A percentile compares a stretch with the other conserved stretches of the same genome.
Evolutionary conservation across 2,888 invertebrate genomes (phyloP).

Genomic region (Antheraea yamamai): DNA sequence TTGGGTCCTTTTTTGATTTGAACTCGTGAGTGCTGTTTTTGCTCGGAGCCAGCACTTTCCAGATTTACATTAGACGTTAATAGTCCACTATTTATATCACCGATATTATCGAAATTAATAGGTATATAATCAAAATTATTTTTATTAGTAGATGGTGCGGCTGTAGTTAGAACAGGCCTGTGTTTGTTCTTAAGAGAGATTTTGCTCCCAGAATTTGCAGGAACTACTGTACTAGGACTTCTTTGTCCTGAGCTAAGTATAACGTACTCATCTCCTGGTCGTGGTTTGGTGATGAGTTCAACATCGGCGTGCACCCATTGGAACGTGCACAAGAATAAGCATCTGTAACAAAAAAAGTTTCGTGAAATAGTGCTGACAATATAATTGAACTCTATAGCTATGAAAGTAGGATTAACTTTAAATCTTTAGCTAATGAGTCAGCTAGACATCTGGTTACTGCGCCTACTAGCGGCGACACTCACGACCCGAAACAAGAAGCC

Average conservation of each 20-base stretch:
- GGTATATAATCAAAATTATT: conserved; percentile 69
- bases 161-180: conserved; percentile 81
- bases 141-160: conserved; percentile 61
- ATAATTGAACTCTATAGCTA: conserved; percentile 33
- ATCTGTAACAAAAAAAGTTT: conserved; percentile 72
- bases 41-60: conserved; percentile 85
- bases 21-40: conserved; percentile 86
- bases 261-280: conserved; percentile 86
- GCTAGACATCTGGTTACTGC: conserved; percentile 63
- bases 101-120: conserved; percentile 76
- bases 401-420: conserved; percentile 42
- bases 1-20: conserved; percentile 94
- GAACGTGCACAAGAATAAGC: conserved; percentile 73
- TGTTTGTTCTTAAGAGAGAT: conserved; percentile 69
- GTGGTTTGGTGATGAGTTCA: conserved; percentile 84
- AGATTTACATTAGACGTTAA: conserved; percentile 79
- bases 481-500: conserved; percentile 49
- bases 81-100: conserved; percentile 73
- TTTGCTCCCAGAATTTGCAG: conserved; percentile 62
- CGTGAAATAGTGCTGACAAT: conserved; percentile 31
- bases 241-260: conserved; percentile 82
- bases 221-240: conserved; percentile 65
- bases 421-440: conserved; percentile 68
- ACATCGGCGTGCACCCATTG: conserved; percentile 76
- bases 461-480: conserved; percentile 52